Base-by-base conservation (phyloP, 2,888 invertebrate genomes). In the Acanthacorydalis orientalis region DNA sequence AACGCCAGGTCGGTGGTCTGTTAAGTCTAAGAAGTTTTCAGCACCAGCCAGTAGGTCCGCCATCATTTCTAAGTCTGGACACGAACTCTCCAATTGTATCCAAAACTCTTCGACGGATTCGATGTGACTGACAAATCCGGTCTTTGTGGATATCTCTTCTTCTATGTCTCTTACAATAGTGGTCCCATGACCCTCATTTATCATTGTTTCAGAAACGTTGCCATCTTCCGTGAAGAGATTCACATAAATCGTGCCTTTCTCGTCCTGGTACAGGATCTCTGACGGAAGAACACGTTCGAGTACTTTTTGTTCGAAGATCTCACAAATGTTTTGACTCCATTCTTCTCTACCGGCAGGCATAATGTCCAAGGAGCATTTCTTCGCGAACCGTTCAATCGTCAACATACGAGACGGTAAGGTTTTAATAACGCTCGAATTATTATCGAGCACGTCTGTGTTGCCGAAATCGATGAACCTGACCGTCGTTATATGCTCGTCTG, bases 391-490 rank as follows among this genome's bases (percentile, higher is more conserved):
- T 50, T 75, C 75, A 1, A 73, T 57, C 0, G 68, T 63, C 41
- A 74, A 72, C 55, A 80, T 64, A 11, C 73, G 67, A 1, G 75
- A 72, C 0, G 80, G 75, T 52, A 83, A 66, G 4, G 68, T 68
- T 56, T 80, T 82, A 9, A 84, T 67, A 23, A 73, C 64, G 0
- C 68, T 72, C 0, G 73, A 71, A 16, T 71, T 69, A 51, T 79
- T 81, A 42, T 78, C 74, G 1, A 84, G 68, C 0, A 82, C 77
- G 55, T 86, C 85, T 0, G 83, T 83, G 57, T 84, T 85, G 9
- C 86, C 86, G 56, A 77, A 85, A 59, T 87, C 87, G 11, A 84
- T 74, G 55, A 85, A 86, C 33, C 83, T 74, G 1, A 86, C 77
- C 0, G 83, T 83, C 9, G 79, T 83, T 37, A 84, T 78, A 52